These are phyloP conservation scores for Zaprionus africanus DNA, from an alignment of 1,140 invertebrate genomes.

Conservation along the genomic window DNA sequence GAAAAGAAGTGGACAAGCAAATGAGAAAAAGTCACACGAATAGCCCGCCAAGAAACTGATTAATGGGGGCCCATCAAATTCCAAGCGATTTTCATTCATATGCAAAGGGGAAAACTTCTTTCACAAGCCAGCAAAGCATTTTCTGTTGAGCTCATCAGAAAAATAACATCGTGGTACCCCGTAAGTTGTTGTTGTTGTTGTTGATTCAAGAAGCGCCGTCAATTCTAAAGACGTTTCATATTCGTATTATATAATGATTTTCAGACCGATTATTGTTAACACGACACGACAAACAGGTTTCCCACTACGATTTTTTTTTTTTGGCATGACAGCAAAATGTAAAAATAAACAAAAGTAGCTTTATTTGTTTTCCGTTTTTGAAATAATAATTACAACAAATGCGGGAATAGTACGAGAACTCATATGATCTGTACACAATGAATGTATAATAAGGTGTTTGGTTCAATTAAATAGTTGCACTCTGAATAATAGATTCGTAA, in stretches of 20 bases:
- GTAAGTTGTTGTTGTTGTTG: slow-evolving; percentile 25
- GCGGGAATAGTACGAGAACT: neutral
- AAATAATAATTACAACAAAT: slow-evolving; percentile 9
- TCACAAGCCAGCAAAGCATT: slow-evolving; percentile 37
- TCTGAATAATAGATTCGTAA: slow-evolving; percentile 18
- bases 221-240: slow-evolving; percentile 36
- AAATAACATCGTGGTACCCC: slow-evolving; percentile 15
- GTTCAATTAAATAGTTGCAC: slow-evolving; percentile 15
- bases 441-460: slow-evolving; percentile 18
- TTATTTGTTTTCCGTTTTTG: slow-evolving; percentile 7
- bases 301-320: slow-evolving; percentile 5
- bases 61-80: slow-evolving; percentile 60
- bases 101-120: slow-evolving; percentile 55
- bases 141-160: slow-evolving; percentile 76
- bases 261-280: slow-evolving; percentile 31
- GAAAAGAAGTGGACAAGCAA: slow-evolving; percentile 10
- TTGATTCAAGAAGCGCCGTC: slow-evolving; percentile 33
- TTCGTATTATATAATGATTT: slow-evolving; percentile 55
- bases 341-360: slow-evolving; percentile 34
- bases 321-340: slow-evolving; percentile 29
- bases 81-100: slow-evolving; percentile 70
- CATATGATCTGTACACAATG: neutral
- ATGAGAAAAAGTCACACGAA: slow-evolving; percentile 24
- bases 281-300: slow-evolving; percentile 37
- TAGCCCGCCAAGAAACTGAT: slow-evolving; percentile 52